Evolutionary conservation across 2,888 invertebrate genomes (phyloP), one percentile per base, ranked within the genome.

Genomic region (Drosophila putrida): DNA sequence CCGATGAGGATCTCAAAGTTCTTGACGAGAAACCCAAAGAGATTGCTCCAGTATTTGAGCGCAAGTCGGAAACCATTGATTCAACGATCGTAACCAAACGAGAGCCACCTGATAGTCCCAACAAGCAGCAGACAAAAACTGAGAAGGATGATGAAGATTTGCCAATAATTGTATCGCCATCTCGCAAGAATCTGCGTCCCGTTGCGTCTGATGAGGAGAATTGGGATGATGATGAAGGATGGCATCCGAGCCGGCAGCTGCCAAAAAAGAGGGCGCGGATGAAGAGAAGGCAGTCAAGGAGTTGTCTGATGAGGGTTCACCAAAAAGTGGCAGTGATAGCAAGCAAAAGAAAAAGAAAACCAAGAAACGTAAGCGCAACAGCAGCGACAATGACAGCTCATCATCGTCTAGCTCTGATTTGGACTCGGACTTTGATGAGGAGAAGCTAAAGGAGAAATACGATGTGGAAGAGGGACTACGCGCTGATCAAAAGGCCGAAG

Each of bases 1-100:
- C 95, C 0, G 97, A 97, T 47, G 96, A 97, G 85, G 99, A 99
- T 93, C 93, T 98, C 15, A 96, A 96, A 81, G 94, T 96, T 28
- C 93, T 99, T n/a, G 97, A 98, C 84, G 94, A 95, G 82, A 95
- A 95, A 82, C 93, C 93, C 73, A 87, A 77, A 63, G 90, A 90
- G 27, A 35, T 71, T 0, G 77, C 77, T 4, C 74, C 79, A 3
- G 78, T 78, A 27, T 80, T 80, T 25, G 92, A 92, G 38, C 85
- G 90, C 31, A 80, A 78, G 25, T 39, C 80, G 1, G 90, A 91
- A 15, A 43, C 69, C 0, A 50, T 35, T 4, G 83, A 82, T 10
- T 27, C 73, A 1, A 20, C 28, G 4, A 62, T 51, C 6, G 39
- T 41, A 0, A 20, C 66, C 4, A 73, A 78, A 11, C 75, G 72